Percentiles rank a stretch among this genome's conserved stretches.
These are phyloP conservation scores for Coreius guichenoti DNA, from an alignment of 2,797 vertebrate species.

Conservation along the genomic window DNA sequence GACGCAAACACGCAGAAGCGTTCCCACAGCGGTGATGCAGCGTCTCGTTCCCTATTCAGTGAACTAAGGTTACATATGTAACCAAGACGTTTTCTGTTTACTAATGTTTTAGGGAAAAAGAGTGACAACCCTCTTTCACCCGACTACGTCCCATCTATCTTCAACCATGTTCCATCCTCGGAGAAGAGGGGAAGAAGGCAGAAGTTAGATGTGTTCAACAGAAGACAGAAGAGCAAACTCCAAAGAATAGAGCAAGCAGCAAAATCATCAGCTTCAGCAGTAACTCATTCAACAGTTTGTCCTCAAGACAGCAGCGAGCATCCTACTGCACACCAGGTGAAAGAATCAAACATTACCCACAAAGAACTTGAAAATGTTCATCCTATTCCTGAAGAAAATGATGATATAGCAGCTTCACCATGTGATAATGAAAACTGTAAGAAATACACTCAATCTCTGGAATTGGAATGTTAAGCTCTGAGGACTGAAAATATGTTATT, in stretches of 20 bases:
- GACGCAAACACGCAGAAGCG: too few relatives aligned
- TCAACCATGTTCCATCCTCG: not conserved
- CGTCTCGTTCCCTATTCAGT: too few relatives aligned
- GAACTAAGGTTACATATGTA: too few relatives aligned
- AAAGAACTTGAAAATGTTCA: not conserved
- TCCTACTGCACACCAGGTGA: not conserved
- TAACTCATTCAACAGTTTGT: not conserved
- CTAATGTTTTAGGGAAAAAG: not conserved
- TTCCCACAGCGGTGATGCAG: too few relatives aligned
- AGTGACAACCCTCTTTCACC: not conserved
- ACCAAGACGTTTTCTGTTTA: not conserved
- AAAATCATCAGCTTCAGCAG: not conserved
- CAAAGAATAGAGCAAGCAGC: not conserved
- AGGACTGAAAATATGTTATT: not conserved
- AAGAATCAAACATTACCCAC: not conserved
- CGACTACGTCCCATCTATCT: not conserved
- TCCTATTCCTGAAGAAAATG: too few relatives aligned
- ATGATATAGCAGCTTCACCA: too few relatives aligned
- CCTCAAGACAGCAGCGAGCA: not conserved
- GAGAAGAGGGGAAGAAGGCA: not conserved
- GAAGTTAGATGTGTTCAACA: not conserved
- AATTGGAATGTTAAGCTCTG: not conserved
- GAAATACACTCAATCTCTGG: not conserved
- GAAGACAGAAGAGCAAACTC: not conserved
- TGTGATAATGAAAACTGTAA: too few relatives aligned